Evolutionary conservation across 2,888 invertebrate species (phyloP), one percentile per base, ranked within the genome.

Genomic region (Cephus sareptanus): DNA sequence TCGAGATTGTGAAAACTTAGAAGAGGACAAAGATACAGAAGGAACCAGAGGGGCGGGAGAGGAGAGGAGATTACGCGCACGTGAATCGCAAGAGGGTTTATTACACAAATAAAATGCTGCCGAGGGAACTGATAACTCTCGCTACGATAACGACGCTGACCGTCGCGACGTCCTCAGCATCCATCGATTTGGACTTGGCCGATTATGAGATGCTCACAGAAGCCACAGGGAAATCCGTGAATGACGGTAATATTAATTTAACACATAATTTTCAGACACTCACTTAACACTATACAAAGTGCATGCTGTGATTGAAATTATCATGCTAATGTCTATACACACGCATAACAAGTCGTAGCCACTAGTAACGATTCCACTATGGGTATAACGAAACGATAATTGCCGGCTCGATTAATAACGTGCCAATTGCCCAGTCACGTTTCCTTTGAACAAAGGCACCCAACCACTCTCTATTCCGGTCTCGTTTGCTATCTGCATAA

Each of bases 201-300:
- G 90, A 91, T 83, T 90, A 91, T 81, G 90, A 90, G 77, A 81
- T 87, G 79, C 81, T 89, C 12, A 80, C 83, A 34, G 89, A 90
- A 75, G 81, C 84, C 77, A 87, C 89, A 37, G 88, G 87, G 34
- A 86, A 83, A 69, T 74, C 80, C 6, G 75, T 84, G 79, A 82
- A 84, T 80, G 85, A 87, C 74, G 85, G 87, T 80, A 71, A 74
- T 30, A 34, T 30, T 74, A 74, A 77, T 33, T 77, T 56, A 75
- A 40, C 70, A 33, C 33, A 76, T 40, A 13, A 23, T 76, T 76
- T 76, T 73, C 56, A 76, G 12, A 56, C 9, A 3, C 56, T 23
- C 56, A 9, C 56, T 23, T 56, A 56, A 23, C 56, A 23, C 56
- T 23, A 56, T 23, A 1, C 23, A 56, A 56, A 23, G 2, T 56